A percentile compares a stretch with the other conserved stretches of the same genome.
These are phyloP conservation scores for Agonopterix subpropinquella DNA, from an alignment of 2,888 invertebrate species.

Conservation along the genomic window DNA sequence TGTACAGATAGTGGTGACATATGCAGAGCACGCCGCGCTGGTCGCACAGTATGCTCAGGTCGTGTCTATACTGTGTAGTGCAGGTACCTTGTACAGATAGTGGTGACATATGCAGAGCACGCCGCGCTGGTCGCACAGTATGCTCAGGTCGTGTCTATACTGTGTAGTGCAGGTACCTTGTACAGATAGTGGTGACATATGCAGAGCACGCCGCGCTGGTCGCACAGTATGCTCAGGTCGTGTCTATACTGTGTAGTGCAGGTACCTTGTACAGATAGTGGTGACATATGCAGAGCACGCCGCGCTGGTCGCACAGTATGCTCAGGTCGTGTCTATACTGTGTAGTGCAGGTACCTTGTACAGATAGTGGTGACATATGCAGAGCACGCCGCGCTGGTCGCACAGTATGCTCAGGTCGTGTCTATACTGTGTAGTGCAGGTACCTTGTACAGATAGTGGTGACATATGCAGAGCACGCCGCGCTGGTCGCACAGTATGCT, in stretches of 20 bases:
- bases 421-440: too few species aligned
- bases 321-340: too few species aligned
- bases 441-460: slow-evolving; percentile 90
- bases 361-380: slow-evolving; percentile 86
- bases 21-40: slow-evolving; percentile 80
- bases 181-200: slow-evolving; percentile 89
- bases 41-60: slow-evolving; percentile 86
- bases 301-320: slow-evolving; percentile 83
- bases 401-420: slow-evolving; percentile 86
- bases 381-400: slow-evolving; percentile 82
- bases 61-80: too few species aligned
- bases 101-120: slow-evolving; percentile 85
- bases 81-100: slow-evolving; percentile 89
- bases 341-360: too few species aligned
- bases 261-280: slow-evolving; percentile 90
- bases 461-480: slow-evolving; percentile 83
- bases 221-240: slow-evolving; percentile 86
- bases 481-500: slow-evolving; percentile 84
- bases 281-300: slow-evolving; percentile 83
- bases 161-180: too few species aligned
- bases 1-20: slow-evolving; percentile 90
- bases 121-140: slow-evolving; percentile 83
- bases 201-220: slow-evolving; percentile 81
- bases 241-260: too few species aligned
- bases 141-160: slow-evolving; percentile 86